A percentile compares a stretch with the other conserved stretches of the same genome.
phyloP scores from a whole-genome alignment of 2,113 vertebrate species.

The Nesogale talazaci region DNA sequence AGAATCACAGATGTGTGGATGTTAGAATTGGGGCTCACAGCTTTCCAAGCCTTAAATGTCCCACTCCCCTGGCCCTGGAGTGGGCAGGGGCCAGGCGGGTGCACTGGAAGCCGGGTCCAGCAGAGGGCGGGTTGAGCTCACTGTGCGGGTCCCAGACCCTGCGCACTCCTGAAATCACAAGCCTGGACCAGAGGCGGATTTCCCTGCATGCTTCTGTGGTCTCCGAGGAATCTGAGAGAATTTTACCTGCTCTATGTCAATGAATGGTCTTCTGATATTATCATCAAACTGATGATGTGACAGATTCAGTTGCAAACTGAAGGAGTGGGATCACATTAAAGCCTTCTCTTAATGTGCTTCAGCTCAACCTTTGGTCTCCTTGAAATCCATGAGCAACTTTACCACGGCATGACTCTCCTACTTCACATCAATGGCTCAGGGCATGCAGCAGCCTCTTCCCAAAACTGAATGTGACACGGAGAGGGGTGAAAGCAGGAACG shows the following conservation, averaged over 20 bases:
- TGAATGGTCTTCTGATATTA: conserved; percentile 27
- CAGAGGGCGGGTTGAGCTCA: conserved; percentile 76
- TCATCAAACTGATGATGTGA: conserved; percentile 48
- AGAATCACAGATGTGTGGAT: not conserved
- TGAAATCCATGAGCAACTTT: conserved; percentile 36
- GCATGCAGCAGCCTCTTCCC: not conserved
- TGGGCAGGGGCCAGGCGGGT: not conserved
- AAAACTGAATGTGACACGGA: not conserved
- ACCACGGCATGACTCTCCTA: not conserved
- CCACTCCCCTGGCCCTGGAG: not conserved
- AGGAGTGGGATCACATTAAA: not conserved
- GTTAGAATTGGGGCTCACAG: not conserved
- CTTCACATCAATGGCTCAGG: not conserved
- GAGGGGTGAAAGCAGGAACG: not conserved
- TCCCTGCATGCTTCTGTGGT: not conserved
- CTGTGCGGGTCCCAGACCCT: not conserved
- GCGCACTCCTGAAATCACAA: accelerated
- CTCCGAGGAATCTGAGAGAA: not conserved
- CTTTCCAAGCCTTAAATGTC: not conserved
- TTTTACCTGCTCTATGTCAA: not conserved
- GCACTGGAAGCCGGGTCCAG: conserved; percentile 40
- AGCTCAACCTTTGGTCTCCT: conserved; percentile 23
- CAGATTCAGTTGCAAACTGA: conserved; percentile 48
- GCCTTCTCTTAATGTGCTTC: not conserved
- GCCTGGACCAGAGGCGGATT: not conserved